phyloP scores from a whole-genome alignment of 2,888 invertebrate genomes.

The Phasia obesa region DNA sequence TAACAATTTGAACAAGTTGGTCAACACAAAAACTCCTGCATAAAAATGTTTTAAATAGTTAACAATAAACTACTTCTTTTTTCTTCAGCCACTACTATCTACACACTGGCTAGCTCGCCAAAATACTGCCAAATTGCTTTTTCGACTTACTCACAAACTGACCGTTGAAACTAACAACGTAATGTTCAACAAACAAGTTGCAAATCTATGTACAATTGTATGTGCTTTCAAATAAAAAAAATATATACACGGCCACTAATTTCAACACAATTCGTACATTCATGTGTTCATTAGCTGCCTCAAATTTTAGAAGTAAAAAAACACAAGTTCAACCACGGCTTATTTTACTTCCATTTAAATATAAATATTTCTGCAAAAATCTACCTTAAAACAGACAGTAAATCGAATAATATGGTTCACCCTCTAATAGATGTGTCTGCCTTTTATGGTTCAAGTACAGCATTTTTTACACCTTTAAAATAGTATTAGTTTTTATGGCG shows the following conservation, averaged over 20 bases:
- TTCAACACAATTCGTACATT: too few relatives aligned
- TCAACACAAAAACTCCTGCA: slow-evolving; percentile 67
- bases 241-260: too few relatives aligned
- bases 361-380: too few relatives aligned
- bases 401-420: too few relatives aligned
- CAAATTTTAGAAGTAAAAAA: slow-evolving; percentile 26
- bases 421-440: too few relatives aligned
- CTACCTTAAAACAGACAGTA: too few relatives aligned
- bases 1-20: slow-evolving; percentile 70
- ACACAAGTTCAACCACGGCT: slow-evolving; percentile 62
- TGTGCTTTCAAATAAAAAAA: neutral
- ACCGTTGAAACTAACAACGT: slow-evolving; percentile 16
- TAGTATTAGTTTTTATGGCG: too few relatives aligned
- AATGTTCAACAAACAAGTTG: slow-evolving; percentile 16
- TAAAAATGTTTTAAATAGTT: slow-evolving; percentile 66
- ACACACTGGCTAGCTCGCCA: slow-evolving; percentile 1
- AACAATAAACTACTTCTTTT: slow-evolving; percentile 53
- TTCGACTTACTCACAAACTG: slow-evolving; percentile 25
- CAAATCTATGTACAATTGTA: neutral
- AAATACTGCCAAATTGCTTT: neutral
- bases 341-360: slow-evolving; percentile 72
- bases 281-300: neutral
- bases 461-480: too few relatives aligned
- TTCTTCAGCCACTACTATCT: slow-evolving; percentile 25
- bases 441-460: too few relatives aligned